These are phyloP conservation scores for Hiodon tergisus DNA, from an alignment of 2,113 vertebrate genomes.

Conservation along the genomic window DNA sequence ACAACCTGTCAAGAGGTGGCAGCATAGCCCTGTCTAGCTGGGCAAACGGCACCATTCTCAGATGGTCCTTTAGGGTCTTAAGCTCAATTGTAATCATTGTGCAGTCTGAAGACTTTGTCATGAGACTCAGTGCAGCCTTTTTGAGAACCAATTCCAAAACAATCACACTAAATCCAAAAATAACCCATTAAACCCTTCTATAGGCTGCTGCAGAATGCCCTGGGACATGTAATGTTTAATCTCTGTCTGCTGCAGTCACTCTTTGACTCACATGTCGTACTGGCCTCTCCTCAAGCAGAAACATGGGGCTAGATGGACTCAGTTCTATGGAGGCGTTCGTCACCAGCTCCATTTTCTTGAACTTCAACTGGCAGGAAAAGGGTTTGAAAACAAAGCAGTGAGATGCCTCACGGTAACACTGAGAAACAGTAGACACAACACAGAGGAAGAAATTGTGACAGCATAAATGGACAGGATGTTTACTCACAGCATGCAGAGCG, in stretches of 20 bases:
- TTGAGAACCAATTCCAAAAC: background rate
- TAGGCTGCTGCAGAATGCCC: background rate
- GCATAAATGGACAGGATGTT: background rate
- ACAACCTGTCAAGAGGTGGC: constrained; percentile 54
- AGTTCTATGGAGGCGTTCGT: constrained; percentile 44
- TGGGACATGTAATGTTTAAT: background rate
- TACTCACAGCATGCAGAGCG: constrained; percentile 66
- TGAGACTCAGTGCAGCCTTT: background rate
- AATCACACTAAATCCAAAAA: no score
- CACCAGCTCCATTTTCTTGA: constrained; percentile 43
- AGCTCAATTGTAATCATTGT: constrained; percentile 44
- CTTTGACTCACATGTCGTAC: constrained; percentile 40
- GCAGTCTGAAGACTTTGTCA: constrained; percentile 27
- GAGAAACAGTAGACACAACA: background rate
- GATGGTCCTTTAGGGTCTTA: constrained; percentile 68
- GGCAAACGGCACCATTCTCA: constrained; percentile 29
- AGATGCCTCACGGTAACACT: background rate
- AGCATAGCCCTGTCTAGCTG: constrained; percentile 45
- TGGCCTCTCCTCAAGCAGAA: constrained; percentile 38
- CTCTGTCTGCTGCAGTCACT: background rate
- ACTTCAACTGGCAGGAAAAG: constrained; percentile 37
- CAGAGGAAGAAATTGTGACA: background rate
- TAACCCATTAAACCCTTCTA: background rate
- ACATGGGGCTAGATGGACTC: constrained; percentile 40
- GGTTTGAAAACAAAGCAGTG: background rate